A percentile compares a stretch with the other conserved stretches of the same genome.
Conservation (phyloP, 2,888 invertebrate genomes). For the Holacanthella duospinosa region DNA sequence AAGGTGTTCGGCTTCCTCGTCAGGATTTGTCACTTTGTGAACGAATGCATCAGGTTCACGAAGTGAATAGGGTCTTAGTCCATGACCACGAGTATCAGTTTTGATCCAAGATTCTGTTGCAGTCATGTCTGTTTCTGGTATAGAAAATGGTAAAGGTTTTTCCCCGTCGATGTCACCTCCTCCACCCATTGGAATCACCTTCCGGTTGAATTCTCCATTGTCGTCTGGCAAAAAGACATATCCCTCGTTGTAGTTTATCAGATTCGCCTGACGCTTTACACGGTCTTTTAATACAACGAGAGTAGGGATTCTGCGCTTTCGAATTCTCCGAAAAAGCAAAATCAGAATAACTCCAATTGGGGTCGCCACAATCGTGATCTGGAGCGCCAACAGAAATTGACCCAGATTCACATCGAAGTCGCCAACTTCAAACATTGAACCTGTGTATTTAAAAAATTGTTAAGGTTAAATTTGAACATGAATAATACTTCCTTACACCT, state of each 20-base stretch:
- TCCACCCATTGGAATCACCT: neutral
- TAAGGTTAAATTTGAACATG: too few relatives aligned
- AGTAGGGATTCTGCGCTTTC: constrained; percentile 16
- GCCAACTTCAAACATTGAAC: constrained; percentile 7
- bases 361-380: constrained; percentile 12
- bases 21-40: neutral
- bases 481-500: too few relatives aligned
- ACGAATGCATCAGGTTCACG: constrained; percentile 3
- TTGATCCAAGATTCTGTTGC: constrained; percentile 22
- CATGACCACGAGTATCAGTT: neutral
- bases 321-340: constrained; percentile 19
- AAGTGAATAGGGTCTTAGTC: neutral
- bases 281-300: constrained; percentile 26
- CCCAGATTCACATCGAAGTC: neutral
- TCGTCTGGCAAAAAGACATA: constrained; percentile 16
- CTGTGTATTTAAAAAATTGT: too few relatives aligned
- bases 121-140: constrained; percentile 25
- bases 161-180: neutral
- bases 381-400: constrained; percentile 5
- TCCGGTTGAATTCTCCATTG: neutral
- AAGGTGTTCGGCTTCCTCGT: neutral
- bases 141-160: constrained; percentile 11
- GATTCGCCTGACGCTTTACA: neutral
- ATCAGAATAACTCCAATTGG: constrained; percentile 21
- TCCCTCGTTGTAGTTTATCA: neutral